These are phyloP conservation scores for Microcebus griseorufus DNA, from an alignment of 2,113 vertebrate genomes.

Conservation along the genomic window DNA sequence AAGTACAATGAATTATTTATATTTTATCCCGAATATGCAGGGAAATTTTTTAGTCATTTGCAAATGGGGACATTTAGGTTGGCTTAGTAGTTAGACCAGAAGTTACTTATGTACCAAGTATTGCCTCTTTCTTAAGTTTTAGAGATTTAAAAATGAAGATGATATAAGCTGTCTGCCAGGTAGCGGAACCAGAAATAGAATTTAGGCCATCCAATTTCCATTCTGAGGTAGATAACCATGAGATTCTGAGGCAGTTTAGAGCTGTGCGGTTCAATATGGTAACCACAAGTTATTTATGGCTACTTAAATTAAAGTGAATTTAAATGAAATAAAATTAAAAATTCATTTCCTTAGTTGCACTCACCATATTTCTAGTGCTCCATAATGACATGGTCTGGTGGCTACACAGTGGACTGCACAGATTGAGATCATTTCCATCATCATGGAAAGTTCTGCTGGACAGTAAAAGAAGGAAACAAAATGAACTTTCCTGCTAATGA, in stretches of 20 bases:
- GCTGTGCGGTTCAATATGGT: neutral
- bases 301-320: neutral
- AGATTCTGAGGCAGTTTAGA: neutral
- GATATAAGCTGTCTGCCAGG: neutral
- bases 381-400: neutral
- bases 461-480: neutral
- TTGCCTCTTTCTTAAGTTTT: neutral
- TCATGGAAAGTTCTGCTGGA: neutral
- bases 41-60: neutral
- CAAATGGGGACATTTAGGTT: neutral
- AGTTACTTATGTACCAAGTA: neutral
- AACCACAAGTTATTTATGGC: neutral
- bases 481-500: neutral
- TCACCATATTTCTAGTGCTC: neutral
- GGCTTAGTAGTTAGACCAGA: neutral
- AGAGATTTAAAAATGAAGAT: neutral
- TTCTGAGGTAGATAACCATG: neutral
- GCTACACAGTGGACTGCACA: neutral
- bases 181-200: conserved; percentile 8
- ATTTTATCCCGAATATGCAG: neutral
- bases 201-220: neutral
- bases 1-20: neutral
- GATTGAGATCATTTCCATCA: neutral
- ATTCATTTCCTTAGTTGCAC: neutral
- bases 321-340: neutral